phyloP scores from a whole-genome alignment of 2,113 vertebrate genomes.

The Hemiscyllium ocellatum region DNA sequence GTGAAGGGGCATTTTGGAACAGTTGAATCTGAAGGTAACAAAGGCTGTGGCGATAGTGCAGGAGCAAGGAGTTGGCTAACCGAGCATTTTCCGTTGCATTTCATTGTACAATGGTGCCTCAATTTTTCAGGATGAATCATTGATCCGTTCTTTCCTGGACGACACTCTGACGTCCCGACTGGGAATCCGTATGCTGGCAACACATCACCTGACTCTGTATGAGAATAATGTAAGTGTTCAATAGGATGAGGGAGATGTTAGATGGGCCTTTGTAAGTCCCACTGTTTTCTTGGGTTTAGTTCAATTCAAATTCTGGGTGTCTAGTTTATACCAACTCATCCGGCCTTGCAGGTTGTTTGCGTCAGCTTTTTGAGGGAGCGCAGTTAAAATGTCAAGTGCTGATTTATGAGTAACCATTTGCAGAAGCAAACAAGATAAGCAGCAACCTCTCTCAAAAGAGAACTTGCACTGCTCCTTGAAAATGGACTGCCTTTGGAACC shows the following conservation, averaged over 20 bases:
- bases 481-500: not conserved
- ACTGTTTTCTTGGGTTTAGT: not conserved
- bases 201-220: slow-evolving; percentile 38
- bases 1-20: not conserved
- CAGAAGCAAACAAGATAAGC: not conserved
- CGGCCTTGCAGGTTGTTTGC: not conserved
- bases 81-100: not conserved
- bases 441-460: not conserved
- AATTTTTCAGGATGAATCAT: slow-evolving; percentile 30
- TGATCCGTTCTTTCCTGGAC: slow-evolving; percentile 38
- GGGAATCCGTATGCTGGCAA: slow-evolving; percentile 39
- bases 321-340: not conserved
- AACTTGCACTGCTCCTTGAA: not conserved
- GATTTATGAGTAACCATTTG: not conserved
- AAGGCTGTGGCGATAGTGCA: not conserved
- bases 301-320: not conserved
- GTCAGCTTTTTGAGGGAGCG: not conserved
- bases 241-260: not conserved
- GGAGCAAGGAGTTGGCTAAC: not conserved
- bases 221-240: slow-evolving; percentile 38
- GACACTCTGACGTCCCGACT: slow-evolving; percentile 39
- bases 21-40: not conserved
- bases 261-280: not conserved
- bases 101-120: not conserved
- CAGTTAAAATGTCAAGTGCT: not conserved